Evolutionary conservation across 1,140 invertebrate genomes (phyloP).

Genomic region (Asobara japonica): DNA sequence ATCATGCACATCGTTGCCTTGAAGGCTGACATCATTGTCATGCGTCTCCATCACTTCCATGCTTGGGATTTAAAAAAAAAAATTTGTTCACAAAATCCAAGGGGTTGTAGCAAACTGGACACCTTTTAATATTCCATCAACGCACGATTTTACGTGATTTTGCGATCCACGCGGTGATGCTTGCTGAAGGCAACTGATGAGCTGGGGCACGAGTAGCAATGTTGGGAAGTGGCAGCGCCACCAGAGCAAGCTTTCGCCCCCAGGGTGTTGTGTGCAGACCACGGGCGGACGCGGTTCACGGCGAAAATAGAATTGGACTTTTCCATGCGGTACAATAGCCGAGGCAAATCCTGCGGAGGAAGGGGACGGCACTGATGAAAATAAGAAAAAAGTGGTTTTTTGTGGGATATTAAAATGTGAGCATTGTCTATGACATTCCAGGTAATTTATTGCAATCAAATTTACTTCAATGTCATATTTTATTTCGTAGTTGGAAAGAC

Average conservation of each 20-base stretch:
- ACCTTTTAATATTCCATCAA: not conserved
- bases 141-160: not conserved
- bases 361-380: too few relatives aligned
- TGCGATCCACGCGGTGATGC: not conserved
- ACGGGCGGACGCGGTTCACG: not conserved
- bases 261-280: not conserved
- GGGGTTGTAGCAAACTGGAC: not conserved
- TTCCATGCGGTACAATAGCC: not conserved
- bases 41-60: conserved; percentile 29
- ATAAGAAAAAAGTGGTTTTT: too few relatives aligned
- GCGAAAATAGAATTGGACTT: conserved; percentile 1
- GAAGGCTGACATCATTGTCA: conserved; percentile 8
- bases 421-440: too few relatives aligned
- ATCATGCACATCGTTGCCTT: conserved; percentile 10
- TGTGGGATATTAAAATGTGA: too few relatives aligned
- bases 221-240: not conserved
- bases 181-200: not conserved
- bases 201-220: not conserved
- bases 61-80: too few relatives aligned
- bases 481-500: too few relatives aligned
- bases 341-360: not conserved
- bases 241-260: not conserved
- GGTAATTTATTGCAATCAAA: too few relatives aligned
- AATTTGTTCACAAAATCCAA: not conserved
- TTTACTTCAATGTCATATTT: too few relatives aligned